Conservation (phyloP, 1,140 invertebrate species). For the Drosophila repletoides region DNA sequence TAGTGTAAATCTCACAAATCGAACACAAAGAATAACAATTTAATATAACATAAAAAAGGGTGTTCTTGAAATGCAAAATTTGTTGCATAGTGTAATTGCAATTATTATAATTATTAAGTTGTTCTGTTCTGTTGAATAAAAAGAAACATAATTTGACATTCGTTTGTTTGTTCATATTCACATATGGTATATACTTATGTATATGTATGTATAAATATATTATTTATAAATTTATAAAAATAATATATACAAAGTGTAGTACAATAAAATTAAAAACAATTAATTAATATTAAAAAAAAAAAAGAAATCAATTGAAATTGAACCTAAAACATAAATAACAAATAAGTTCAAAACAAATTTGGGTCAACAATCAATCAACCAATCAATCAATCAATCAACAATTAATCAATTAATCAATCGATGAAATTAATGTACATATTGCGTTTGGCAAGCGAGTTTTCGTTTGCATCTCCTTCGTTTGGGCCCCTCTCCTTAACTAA, state of each 20-base stretch:
- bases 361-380: slow-evolving; percentile 53
- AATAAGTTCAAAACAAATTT: slow-evolving; percentile 58
- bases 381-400: slow-evolving; percentile 24
- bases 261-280: slow-evolving; percentile 43
- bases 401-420: slow-evolving; percentile 15
- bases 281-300: slow-evolving; percentile 1
- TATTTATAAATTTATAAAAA: slow-evolving; percentile 11
- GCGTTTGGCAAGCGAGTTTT: slow-evolving; percentile 22
- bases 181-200: slow-evolving; percentile 12
- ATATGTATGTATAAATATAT: slow-evolving; percentile 5
- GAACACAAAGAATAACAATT: neutral
- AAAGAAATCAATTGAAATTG: slow-evolving; percentile 8
- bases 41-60: slow-evolving; percentile 4
- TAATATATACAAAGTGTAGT: slow-evolving; percentile 14
- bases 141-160: slow-evolving; percentile 1
- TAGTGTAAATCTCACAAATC: no score
- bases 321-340: slow-evolving; percentile 71
- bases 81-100: slow-evolving; percentile 30
- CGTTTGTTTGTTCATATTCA: slow-evolving; percentile 2
- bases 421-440: slow-evolving; percentile 46
- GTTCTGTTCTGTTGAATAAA: slow-evolving; percentile 9
- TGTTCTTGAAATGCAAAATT: neutral
- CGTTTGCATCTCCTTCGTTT: slow-evolving; percentile 5
- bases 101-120: slow-evolving; percentile 37
- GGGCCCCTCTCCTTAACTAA: slow-evolving; percentile 7